Conservation (phyloP, 2,888 invertebrate species). For the Pomacea canaliculata region DNA sequence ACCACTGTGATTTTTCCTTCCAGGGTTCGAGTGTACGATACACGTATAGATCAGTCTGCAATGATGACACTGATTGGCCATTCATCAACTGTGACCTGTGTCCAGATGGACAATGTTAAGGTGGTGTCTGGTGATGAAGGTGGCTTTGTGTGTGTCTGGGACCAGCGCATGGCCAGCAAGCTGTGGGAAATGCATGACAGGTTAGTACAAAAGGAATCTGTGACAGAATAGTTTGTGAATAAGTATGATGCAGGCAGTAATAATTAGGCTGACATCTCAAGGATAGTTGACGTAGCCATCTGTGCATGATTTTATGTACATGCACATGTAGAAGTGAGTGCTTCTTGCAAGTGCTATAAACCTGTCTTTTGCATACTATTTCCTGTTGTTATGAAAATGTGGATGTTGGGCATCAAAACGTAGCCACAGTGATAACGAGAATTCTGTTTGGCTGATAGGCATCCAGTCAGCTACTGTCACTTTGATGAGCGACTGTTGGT, state of each 20-base stretch:
- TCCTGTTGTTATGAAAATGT: not conserved
- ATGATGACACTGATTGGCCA: slow-evolving; percentile 48
- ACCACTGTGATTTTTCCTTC: slow-evolving; percentile 9
- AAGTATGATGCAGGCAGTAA: not conserved
- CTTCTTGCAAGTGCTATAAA: not conserved
- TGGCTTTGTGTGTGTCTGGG: slow-evolving; percentile 64
- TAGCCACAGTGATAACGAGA: too few relatives aligned
- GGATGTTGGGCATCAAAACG: not conserved
- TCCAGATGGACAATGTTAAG: slow-evolving; percentile 67
- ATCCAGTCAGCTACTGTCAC: slow-evolving; percentile 59
- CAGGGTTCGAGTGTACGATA: slow-evolving; percentile 63
- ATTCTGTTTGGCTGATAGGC: slow-evolving; percentile 45
- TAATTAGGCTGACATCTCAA: not conserved
- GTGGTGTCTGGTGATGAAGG: slow-evolving; percentile 61
- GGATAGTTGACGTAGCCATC: not conserved
- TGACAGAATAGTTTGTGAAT: not conserved
- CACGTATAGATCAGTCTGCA: slow-evolving; percentile 31
- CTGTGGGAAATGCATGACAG: slow-evolving; percentile 66
- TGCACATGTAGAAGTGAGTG: not conserved
- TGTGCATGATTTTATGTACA: not conserved
- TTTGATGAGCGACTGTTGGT: slow-evolving; percentile 57
- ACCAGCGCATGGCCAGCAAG: slow-evolving; percentile 59
- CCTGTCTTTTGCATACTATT: not conserved
- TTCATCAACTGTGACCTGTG: slow-evolving; percentile 44
- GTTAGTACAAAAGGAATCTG: slow-evolving; percentile 33